Evolutionary conservation across 2,797 vertebrate species (phyloP).

Genomic region (Podarcis siculus): DNA sequence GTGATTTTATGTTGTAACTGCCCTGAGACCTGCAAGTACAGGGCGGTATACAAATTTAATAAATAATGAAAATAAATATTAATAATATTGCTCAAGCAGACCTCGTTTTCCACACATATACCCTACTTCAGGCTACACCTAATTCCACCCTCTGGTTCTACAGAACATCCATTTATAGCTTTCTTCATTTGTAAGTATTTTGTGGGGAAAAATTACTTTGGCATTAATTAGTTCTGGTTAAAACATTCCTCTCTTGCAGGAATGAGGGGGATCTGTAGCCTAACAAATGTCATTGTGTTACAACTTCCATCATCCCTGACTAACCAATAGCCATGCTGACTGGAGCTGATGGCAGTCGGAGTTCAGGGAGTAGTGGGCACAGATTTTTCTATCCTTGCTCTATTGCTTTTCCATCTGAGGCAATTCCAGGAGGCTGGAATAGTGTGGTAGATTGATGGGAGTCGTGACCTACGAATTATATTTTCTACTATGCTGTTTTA

Average conservation of each 20-base stretch:
- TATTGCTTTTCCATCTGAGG: not conserved
- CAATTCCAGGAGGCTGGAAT: slow-evolving; percentile 21
- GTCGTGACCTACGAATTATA: slow-evolving; percentile 10
- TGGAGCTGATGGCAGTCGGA: not conserved
- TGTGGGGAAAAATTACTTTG: not conserved
- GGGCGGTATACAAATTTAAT: too few relatives aligned
- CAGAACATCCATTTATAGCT: not conserved
- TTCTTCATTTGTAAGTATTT: not conserved
- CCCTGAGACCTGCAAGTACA: too few relatives aligned
- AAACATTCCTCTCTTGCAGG: not conserved
- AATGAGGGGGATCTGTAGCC: too few relatives aligned
- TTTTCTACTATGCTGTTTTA: not conserved
- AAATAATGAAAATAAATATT: too few relatives aligned
- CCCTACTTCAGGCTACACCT: too few relatives aligned
- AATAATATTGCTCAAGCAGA: too few relatives aligned
- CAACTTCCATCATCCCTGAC: too few relatives aligned
- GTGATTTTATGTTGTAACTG: too few relatives aligned
- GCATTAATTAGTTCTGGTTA: too few relatives aligned
- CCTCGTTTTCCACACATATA: too few relatives aligned
- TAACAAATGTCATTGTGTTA: too few relatives aligned
- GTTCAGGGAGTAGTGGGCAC: not conserved
- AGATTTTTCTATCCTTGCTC: not conserved
- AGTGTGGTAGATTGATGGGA: not conserved
- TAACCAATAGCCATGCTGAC: too few relatives aligned
- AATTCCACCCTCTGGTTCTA: not conserved